A percentile compares a stretch with the other conserved stretches of the same genome.
Conservation (phyloP, 2,888 invertebrate species). For the Periphyllus acericola region DNA sequence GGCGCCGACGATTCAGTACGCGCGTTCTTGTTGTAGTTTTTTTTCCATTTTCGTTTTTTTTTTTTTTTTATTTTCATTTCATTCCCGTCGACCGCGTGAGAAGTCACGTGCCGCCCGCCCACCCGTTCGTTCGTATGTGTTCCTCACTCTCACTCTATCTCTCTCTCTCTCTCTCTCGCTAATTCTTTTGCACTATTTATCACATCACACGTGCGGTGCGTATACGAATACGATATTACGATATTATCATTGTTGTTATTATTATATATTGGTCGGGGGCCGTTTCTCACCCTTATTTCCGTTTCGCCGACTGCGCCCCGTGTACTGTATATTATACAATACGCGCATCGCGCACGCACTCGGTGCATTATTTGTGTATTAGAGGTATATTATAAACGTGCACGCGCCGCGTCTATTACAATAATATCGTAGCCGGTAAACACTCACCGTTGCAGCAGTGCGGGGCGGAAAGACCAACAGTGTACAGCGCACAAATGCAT, state of each 20-base stretch:
- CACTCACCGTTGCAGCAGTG: too few species aligned
- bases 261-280: neutral
- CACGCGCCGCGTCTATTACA: too few species aligned
- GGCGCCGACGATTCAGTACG: constrained; percentile 13
- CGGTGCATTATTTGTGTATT: neutral
- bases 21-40: neutral
- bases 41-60: neutral
- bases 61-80: neutral
- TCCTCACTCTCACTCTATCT: too few species aligned
- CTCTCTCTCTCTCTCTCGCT: neutral
- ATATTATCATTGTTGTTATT: neutral
- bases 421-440: too few species aligned
- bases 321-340: neutral
- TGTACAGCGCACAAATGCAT: too few species aligned
- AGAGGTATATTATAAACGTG: too few species aligned
- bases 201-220: neutral
- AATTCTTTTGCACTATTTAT: neutral
- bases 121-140: too few species aligned
- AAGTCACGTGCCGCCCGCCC: constrained; percentile 40
- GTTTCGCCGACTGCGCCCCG: neutral
- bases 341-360: constrained; percentile 4
- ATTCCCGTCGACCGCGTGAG: constrained; percentile 38
- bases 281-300: constrained; percentile 30
- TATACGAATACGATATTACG: neutral
- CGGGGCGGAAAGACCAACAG: too few species aligned